Base-by-base conservation (phyloP, 2,113 vertebrate species). In the Caranx ignobilis region DNA sequence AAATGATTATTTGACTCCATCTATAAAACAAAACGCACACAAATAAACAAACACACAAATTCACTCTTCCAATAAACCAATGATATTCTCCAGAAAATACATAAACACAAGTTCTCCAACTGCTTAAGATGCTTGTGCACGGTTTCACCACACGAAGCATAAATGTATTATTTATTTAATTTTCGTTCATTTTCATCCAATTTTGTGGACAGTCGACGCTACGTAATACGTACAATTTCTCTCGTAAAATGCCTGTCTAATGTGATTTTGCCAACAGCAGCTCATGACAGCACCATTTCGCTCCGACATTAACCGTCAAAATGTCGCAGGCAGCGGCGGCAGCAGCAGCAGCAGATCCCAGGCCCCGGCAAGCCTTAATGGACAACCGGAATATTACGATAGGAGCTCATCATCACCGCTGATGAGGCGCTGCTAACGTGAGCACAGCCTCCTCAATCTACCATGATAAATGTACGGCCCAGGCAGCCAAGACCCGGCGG, bases 1-100 rank as follows among this genome's bases (percentile, higher is more conserved):
- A 97, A 96, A 95, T 96, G 96, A 94, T 97, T 96, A 94, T 97
- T 98, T 81, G 97, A 95, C 92, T 99, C 97, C 98, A 99, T 98
- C 94, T 95, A 71, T 6, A 88, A 83, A 79, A 54, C 1, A 11
- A 47, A 11, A 8, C 35, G 11, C 15, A 72, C 15, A 52, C 19
- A 56, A 60, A 21, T 15, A 26, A 63, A 55, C 39, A 76, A 16
- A 57, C 11, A 41, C 39, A 41, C 0, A 35, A 4, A 47, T 56
- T 1, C 10, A 43, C 4, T 61, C 26, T 59, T n/a, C 6, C 3
- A 6, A 45, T 11, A 12, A 2, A n/a, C 35, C 6, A 63, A 16
- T 15, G 2, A 5, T 16, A 26, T 26, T 12, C 39, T 34, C 54
- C 35, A 39, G 15, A 3, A 31, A 21, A n/a, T n/a, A n/a, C n/a